A percentile compares a stretch with the other conserved stretches of the same genome.
Evolutionary conservation across 2,113 vertebrate species (phyloP).

Genomic region (Mustela lutreola): DNA sequence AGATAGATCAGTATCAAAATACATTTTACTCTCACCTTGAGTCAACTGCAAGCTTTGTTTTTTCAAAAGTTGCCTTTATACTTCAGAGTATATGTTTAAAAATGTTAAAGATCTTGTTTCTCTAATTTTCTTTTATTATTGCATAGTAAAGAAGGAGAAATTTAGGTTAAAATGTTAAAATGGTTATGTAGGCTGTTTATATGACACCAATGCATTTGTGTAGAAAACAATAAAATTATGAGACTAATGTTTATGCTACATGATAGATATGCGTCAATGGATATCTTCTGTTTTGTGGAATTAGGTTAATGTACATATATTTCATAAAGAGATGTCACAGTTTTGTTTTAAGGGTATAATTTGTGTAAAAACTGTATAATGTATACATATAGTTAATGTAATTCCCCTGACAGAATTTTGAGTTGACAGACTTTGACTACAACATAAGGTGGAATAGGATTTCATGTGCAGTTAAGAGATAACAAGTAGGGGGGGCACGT

Average conservation of each 20-base stretch:
- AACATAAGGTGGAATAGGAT: not conserved
- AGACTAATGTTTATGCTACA: not conserved
- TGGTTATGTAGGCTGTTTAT: not conserved
- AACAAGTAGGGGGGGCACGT: too few relatives aligned
- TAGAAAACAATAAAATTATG: not conserved
- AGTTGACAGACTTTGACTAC: not conserved
- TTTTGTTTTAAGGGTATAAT: not conserved
- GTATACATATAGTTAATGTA: not conserved
- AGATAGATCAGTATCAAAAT: not conserved
- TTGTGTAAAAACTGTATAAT: not conserved
- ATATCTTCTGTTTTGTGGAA: not conserved
- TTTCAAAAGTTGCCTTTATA: not conserved
- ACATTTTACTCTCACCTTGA: not conserved
- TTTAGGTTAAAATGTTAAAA: not conserved
- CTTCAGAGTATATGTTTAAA: not conserved
- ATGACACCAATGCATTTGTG: not conserved
- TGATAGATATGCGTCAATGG: not conserved
- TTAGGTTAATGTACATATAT: not conserved
- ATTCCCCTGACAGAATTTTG: not conserved
- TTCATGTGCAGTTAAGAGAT: not conserved
- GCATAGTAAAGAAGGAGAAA: not conserved
- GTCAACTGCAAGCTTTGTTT: not conserved
- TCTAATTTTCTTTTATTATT: not conserved
- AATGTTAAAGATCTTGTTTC: not conserved
- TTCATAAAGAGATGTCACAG: not conserved